A percentile compares a stretch with the other conserved stretches of the same genome.
These are phyloP conservation scores for Ostrea edulis DNA, from an alignment of 1,140 invertebrate species.

Conservation along the genomic window DNA sequence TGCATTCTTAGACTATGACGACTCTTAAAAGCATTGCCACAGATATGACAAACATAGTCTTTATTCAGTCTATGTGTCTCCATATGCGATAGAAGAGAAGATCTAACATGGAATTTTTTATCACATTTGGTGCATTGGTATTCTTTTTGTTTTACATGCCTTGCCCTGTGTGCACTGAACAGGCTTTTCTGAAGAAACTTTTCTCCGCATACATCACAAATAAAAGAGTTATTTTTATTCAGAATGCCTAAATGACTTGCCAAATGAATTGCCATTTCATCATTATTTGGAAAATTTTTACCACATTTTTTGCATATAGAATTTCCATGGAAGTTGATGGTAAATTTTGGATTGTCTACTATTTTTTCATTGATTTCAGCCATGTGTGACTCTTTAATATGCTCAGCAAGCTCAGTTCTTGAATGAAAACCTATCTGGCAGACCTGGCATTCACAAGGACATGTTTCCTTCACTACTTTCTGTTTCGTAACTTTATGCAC, in stretches of 20 bases:
- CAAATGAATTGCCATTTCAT: conserved; percentile 26
- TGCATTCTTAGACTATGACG: conserved; percentile 43
- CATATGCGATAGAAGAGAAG: conserved; percentile 37
- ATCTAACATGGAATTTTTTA: conserved; percentile 38
- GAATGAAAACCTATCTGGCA: conserved; percentile 26
- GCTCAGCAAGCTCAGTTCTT: neutral
- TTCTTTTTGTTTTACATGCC: conserved; percentile 38
- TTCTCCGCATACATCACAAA: conserved; percentile 49
- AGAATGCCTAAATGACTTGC: conserved; percentile 25
- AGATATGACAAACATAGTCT: conserved; percentile 52
- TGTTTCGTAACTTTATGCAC: neutral
- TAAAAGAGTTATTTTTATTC: neutral
- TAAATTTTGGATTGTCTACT: neutral
- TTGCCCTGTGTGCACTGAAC: conserved; percentile 13
- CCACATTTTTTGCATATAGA: conserved; percentile 29
- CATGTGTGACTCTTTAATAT: conserved; percentile 31
- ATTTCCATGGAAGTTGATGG: conserved; percentile 12
- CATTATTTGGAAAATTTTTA: conserved; percentile 2
- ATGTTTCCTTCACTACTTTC: conserved; percentile 1
- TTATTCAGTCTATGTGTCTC: conserved; percentile 46
- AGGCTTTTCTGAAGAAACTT: conserved; percentile 35
- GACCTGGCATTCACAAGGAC: conserved; percentile 28
- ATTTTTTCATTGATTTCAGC: conserved; percentile 15
- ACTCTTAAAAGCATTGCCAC: conserved; percentile 51
- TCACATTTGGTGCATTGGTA: conserved; percentile 45